Evolutionary conservation across 2,797 vertebrate species (phyloP).

Genomic region (Typhlichthys subterraneus): DNA sequence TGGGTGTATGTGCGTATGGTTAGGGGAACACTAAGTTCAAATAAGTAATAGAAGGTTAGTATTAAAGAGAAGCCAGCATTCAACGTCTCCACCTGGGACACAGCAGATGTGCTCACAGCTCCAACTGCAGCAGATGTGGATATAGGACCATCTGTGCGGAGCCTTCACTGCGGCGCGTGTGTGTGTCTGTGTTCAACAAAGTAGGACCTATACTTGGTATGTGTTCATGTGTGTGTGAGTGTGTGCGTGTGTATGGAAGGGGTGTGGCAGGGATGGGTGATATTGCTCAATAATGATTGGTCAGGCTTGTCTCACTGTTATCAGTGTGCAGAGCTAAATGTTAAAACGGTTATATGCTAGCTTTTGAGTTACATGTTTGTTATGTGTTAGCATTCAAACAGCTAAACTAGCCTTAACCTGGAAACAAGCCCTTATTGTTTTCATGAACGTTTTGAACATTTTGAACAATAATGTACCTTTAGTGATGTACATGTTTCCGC

Average conservation of each 20-base stretch:
- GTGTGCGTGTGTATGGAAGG: background rate
- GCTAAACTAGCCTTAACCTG: too few species aligned
- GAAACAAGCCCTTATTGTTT: background rate
- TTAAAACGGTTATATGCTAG: too few species aligned
- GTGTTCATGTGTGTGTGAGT: constrained; percentile 7
- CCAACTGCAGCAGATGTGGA: constrained; percentile 76
- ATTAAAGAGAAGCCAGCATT: constrained; percentile 47
- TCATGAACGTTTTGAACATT: background rate
- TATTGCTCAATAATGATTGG: too few species aligned
- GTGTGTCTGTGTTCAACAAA: constrained; percentile 8
- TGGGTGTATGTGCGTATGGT: background rate
- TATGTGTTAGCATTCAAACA: too few species aligned
- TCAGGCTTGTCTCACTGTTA: too few species aligned
- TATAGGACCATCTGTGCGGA: constrained; percentile 65
- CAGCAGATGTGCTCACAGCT: constrained; percentile 72
- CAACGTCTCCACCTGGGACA: constrained; percentile 56
- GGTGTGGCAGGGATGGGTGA: background rate
- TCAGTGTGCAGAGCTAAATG: too few species aligned
- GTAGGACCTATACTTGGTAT: background rate
- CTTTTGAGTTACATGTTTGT: too few species aligned
- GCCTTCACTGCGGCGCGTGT: constrained; percentile 33
- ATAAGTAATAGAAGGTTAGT: constrained; percentile 59
- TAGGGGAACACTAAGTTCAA: constrained; percentile 32
- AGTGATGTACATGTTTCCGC: background rate
- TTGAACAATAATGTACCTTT: background rate